Percentiles rank a stretch among this genome's conserved stretches.
Evolutionary conservation across 2,113 vertebrate genomes (phyloP).

Genomic region (Blennius ocellaris): DNA sequence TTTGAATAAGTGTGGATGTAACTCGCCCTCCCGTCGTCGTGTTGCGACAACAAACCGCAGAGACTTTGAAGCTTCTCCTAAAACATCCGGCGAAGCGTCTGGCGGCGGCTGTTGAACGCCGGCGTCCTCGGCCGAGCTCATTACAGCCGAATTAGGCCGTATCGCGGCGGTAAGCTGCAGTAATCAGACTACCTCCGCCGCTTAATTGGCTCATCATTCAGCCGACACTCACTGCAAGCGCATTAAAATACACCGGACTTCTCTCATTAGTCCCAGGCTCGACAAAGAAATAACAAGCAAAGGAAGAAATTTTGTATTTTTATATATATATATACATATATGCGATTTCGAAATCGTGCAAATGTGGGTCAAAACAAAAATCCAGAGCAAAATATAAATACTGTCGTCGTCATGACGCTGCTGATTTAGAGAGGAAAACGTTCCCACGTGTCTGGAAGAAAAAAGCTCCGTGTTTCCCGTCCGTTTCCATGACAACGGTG

Average conservation of each 20-base stretch:
- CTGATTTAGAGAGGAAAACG: too few species aligned
- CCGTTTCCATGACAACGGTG: too few species aligned
- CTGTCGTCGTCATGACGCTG: conserved; percentile 32
- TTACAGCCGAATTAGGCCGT: conserved; percentile 68
- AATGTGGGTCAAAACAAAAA: conserved; percentile 55
- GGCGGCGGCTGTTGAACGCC: conserved; percentile 64
- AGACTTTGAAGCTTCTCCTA: conserved; percentile 50
- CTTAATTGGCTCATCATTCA: conserved; percentile 77
- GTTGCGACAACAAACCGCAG: too few species aligned
- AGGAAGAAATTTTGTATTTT: conserved; percentile 14
- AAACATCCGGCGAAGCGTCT: conserved; percentile 47
- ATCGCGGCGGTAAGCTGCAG: conserved; percentile 64
- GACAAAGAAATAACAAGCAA: conserved; percentile 20
- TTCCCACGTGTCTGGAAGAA: too few species aligned
- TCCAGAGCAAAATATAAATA: conserved; percentile 27
- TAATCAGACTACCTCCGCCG: conserved; percentile 69
- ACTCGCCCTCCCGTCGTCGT: too few species aligned
- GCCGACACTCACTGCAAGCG: conserved; percentile 41
- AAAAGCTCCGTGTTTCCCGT: too few species aligned
- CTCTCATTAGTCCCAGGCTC: conserved; percentile 34
- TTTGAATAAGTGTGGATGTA: too few species aligned
- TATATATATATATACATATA: too few species aligned
- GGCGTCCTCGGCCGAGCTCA: conserved; percentile 65
- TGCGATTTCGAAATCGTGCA: conserved; percentile 31
- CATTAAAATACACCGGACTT: conserved; percentile 51